Percentiles rank a stretch among this genome's conserved stretches.
Evolutionary conservation across 2,113 vertebrate genomes (phyloP).

Genomic region (Syngnathus floridae): DNA sequence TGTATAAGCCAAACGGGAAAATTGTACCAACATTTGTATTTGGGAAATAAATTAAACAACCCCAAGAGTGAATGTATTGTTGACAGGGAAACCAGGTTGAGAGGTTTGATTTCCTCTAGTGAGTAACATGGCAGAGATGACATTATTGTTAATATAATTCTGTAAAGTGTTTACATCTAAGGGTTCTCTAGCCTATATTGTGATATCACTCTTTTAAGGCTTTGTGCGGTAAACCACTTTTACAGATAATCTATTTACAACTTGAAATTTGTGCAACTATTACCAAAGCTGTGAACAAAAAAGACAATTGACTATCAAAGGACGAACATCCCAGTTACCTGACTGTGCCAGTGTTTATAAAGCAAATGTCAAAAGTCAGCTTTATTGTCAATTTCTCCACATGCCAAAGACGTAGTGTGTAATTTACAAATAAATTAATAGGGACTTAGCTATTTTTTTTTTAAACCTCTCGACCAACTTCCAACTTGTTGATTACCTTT

Average conservation of each 20-base stretch:
- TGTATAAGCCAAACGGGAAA: slow-evolving; percentile 9
- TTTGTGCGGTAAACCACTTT: neutral
- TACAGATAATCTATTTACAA: neutral
- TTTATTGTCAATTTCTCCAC: too few relatives aligned
- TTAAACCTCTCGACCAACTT: neutral
- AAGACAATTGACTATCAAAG: neutral
- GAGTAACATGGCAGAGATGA: neutral
- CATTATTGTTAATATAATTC: neutral
- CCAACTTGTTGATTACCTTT: neutral
- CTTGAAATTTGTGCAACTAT: neutral
- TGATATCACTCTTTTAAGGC: slow-evolving; percentile 22
- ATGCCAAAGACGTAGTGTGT: too few relatives aligned
- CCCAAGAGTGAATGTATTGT: slow-evolving; percentile 6
- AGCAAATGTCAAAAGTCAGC: too few relatives aligned
- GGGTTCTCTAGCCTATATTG: neutral
- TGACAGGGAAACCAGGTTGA: neutral
- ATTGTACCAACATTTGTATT: neutral
- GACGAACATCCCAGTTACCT: neutral
- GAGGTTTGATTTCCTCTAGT: neutral
- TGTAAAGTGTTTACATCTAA: neutral
- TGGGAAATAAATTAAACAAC: neutral
- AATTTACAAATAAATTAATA: neutral
- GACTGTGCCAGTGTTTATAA: neutral
- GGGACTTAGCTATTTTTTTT: neutral
- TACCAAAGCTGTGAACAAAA: neutral